A percentile compares a stretch with the other conserved stretches of the same genome.
phyloP scores from a whole-genome alignment of 1,140 invertebrate genomes.

The Drosophila orosa region DNA sequence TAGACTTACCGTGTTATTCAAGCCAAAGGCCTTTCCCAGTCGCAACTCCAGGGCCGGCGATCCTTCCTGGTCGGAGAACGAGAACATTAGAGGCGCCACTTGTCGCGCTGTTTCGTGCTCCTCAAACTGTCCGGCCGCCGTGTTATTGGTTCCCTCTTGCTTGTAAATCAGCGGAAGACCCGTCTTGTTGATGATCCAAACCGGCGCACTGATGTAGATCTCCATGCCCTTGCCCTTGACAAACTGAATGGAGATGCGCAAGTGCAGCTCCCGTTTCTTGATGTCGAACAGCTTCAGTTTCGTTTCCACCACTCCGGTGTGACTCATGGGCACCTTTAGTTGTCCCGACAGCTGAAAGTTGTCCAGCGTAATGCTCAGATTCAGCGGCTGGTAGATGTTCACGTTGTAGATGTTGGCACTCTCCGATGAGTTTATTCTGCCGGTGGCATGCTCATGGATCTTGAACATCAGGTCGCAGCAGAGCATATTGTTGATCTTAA shows the following conservation, averaged over 20 bases:
- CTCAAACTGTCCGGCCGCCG: constrained; percentile 96
- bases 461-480: constrained; percentile 90
- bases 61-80: constrained; percentile 94
- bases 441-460: constrained; percentile 84
- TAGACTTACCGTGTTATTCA: constrained; percentile 63
- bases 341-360: constrained; percentile 91
- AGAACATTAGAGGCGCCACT: constrained; percentile 96
- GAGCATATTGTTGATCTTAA: constrained; percentile 92
- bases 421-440: constrained; percentile 87
- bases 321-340: constrained; percentile 85
- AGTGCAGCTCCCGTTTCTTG: constrained; percentile 89
- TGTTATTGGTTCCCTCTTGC: constrained; percentile 92
- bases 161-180: constrained; percentile 97
- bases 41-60: constrained; percentile 85
- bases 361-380: constrained; percentile 91
- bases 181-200: constrained; percentile 98
- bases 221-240: constrained; percentile 85
- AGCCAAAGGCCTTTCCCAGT: constrained; percentile 67
- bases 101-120: constrained; percentile 97
- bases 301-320: constrained; percentile 85
- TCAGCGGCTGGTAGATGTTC: constrained; percentile 89
- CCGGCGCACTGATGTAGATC: constrained; percentile 93
- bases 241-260: constrained; percentile 87
- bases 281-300: constrained; percentile 89
- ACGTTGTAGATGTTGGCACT: constrained; percentile 85